Base-by-base conservation (phyloP, 2,888 invertebrate genomes). In the Entomobrya multifasciata region DNA sequence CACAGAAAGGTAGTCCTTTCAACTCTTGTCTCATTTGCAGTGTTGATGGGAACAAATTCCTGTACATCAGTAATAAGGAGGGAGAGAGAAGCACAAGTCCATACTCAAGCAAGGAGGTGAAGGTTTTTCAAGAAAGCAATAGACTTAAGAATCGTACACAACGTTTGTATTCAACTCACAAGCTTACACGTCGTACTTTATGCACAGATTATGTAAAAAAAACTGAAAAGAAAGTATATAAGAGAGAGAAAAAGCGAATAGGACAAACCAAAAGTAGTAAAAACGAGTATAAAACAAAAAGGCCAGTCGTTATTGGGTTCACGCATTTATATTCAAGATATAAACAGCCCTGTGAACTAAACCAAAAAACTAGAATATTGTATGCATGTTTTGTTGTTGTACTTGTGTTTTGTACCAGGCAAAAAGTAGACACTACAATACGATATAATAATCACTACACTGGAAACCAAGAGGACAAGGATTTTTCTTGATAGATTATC, bases 341-440 rank as follows among this genome's bases (percentile, higher is more conserved):
- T n/a, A 0, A 8, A 65, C 36, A 30, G 47, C 47, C 13, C n/a
- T 47, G n/a, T 17, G 17, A 20, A 65, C 20, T 4, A 44, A 44
- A 17, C 10, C 67, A 13, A n/a, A 49, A n/a, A 15, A 15, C 13
- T 10, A 49, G 13, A 49, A 13, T n/a, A n/a, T 49, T 11, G 8
- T n/a, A 2, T 11, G n/a, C 13, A 10, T 17, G 67, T 20, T 36
- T 15, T 36, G 67, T 8, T 22, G 44, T 49, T 49, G 49, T 49
- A 49, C 13, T 25, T 44, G 67, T n/a, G n/a, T n/a, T n/a, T n/a
- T n/a, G n/a, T 25, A 22, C 44, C 67, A 70, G 44, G 65, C 65
- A 55, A 6, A 0, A 15, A 20, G n/a, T n/a, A 30, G 20, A 30
- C 30, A 55, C 17, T 30, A 36, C 36, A 41, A 41, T 36, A 41